Evolutionary conservation across 2,888 invertebrate genomes (phyloP), one percentile per base, ranked within the genome.

Genomic region (Drosophila demipolita): DNA sequence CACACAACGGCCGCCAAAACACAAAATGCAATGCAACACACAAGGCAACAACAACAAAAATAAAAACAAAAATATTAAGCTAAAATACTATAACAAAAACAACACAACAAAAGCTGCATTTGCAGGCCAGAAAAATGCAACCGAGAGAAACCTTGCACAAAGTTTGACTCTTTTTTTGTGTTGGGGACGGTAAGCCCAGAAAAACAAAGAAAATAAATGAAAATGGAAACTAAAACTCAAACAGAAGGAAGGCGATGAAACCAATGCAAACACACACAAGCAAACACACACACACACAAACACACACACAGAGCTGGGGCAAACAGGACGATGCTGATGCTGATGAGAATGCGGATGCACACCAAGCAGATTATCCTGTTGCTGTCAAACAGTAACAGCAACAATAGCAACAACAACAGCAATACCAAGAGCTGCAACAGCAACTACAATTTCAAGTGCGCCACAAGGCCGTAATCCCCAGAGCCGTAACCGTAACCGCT

Each of bases 401-500:
- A 48, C 69, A 68, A 36, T n/a, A 54, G n/a, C 52, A 75, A 66
- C 66, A 74, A 35, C 50, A 74, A 35, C 50, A 60, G 8, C 58
- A 60, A 35, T 29, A 55, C 15, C 45, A 45, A 23, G 40, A 26
- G 45, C 45, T 23, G 36, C 38, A 58, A 49, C 42, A 66, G 36
- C 55, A 64, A 67, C 67, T 71, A 69, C 55, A 66, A 78, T 84
- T 73, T 67, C 82, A 80, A 62, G 75, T 77, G 88, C 86, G 83
- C 49, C 64, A 57, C 85, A 76, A 80, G 80, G 75, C 75, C 78
- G 73, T 86, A 84, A 84, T 87, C 85, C 84, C 48, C 58, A 58
- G 66, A 68, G 57, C 54, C 67, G 75, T 73, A 69, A 75, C 71
- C 78, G 76, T 73, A 83, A 78, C 81, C 83, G 71, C 70, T 62